These are phyloP conservation scores for Aleiodes sp. DNA, from an alignment of 1,140 invertebrate species.

Conservation along the genomic window DNA sequence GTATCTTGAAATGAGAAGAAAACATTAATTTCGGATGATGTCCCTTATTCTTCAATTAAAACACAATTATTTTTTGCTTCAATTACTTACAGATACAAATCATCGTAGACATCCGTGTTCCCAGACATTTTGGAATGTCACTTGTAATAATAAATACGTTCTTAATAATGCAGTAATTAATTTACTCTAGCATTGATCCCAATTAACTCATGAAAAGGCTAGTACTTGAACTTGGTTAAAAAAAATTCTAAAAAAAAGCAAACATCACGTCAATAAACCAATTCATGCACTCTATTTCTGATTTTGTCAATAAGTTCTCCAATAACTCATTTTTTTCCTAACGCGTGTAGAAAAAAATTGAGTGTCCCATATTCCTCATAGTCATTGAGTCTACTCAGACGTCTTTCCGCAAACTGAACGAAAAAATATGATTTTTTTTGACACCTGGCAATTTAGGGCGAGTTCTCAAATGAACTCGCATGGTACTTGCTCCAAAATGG, in stretches of 20 bases:
- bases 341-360: too few species aligned
- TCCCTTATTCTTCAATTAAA: neutral
- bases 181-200: neutral
- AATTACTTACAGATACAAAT: slow-evolving; percentile 71
- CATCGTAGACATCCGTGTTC: slow-evolving; percentile 67
- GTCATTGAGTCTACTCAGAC: too few species aligned
- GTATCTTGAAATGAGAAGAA: slow-evolving; percentile 66
- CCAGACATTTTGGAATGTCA: slow-evolving; percentile 50
- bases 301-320: too few species aligned
- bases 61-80: neutral
- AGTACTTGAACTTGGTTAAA: neutral
- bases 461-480: neutral
- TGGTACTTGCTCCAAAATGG: too few species aligned
- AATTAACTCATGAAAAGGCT: neutral
- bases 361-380: too few species aligned
- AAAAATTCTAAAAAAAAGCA: neutral
- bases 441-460: neutral
- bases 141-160: neutral
- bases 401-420: too few species aligned
- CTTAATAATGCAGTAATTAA: neutral
- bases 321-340: too few species aligned
- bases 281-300: too few species aligned
- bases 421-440: too few species aligned
- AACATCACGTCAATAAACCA: neutral
- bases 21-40: slow-evolving; percentile 23